Evolutionary conservation across 2,113 vertebrate genomes (phyloP).

Genomic region (Asarcornis scutulata): DNA sequence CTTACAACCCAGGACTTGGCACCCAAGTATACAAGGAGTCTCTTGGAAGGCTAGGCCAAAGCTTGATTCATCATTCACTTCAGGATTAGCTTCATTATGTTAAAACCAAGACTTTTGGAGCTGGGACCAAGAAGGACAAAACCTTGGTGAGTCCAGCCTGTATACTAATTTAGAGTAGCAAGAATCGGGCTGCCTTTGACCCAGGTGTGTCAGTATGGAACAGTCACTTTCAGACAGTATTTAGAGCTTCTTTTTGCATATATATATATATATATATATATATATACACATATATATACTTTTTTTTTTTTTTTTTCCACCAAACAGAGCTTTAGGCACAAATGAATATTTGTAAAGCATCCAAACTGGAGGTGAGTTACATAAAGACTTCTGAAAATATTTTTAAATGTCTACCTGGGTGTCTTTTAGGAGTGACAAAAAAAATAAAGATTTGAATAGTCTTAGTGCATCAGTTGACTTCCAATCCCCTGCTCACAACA

Average conservation of each 20-base stretch:
- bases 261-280: too few species aligned
- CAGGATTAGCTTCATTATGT: not conserved
- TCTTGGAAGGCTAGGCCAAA: not conserved
- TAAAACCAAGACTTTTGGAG: not conserved
- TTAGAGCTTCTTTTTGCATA: not conserved
- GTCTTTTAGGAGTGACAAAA: not conserved
- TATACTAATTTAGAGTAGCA: not conserved
- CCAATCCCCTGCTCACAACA: not conserved
- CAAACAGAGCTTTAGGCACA: not conserved
- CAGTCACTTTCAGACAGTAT: not conserved
- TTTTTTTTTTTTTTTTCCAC: not conserved
- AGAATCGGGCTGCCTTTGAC: not conserved
- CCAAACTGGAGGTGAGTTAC: not conserved
- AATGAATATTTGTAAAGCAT: not conserved
- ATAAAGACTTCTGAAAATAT: not conserved
- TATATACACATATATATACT: too few species aligned
- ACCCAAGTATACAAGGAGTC: not conserved
- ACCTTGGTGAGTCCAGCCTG: fast-evolving
- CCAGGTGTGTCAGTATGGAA: not conserved
- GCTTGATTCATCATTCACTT: not conserved
- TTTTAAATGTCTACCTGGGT: not conserved
- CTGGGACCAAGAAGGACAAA: not conserved
- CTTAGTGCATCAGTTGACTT: not conserved
- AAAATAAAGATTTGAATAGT: not conserved
- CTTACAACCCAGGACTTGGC: not conserved